Evolutionary conservation across 1,140 invertebrate genomes (phyloP), one percentile per base, ranked within the genome.

Genomic region (Sesamia nonagrioides): DNA sequence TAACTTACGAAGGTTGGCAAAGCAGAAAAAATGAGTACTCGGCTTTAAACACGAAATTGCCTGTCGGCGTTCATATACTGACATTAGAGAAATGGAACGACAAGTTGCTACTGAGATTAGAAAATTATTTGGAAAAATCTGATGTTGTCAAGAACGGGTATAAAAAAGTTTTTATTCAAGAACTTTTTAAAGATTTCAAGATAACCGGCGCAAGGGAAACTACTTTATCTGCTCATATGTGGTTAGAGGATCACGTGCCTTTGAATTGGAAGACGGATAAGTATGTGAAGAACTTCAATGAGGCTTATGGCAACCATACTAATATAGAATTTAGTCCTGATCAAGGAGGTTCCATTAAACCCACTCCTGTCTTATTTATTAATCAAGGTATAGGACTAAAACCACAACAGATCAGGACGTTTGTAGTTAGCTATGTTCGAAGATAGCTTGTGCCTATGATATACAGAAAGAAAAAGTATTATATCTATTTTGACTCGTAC

Each of bases 51-150:
- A 81, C 54, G 0, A 89, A 93, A 40, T 82, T 99, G 0, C 98
- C 98, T 0, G 77, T 95, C 17, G 98, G 98, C 82, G 96, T 99
- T 0, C 97, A 99, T 82, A 91, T 99, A 33, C 91, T 99, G 48
- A 98, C 98, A 9, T 89, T 99, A 45, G 98, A 99, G 89, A 96
- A 97, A 60, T 98, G 97, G 96, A 96, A 96, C 58, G 95, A 95
- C 5, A 89, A 89, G 3, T 84, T 98, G 8, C 94, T 99, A 13
- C 76, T 99, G 0, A 95, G 99, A 76, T 90, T 99, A 0, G 99
- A 99, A 87, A 98, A 99, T 93, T 96, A 98, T 83, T 97, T 97
- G 79, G 98, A 98, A 89, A 96, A 95, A 33, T 92, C 92, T 2
- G 98, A 99, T 88, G 96, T 97, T 72, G 78, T 92, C 3, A 77